Base-by-base conservation (phyloP, 2,888 invertebrate genomes). In the Phymatocera aterrima region DNA sequence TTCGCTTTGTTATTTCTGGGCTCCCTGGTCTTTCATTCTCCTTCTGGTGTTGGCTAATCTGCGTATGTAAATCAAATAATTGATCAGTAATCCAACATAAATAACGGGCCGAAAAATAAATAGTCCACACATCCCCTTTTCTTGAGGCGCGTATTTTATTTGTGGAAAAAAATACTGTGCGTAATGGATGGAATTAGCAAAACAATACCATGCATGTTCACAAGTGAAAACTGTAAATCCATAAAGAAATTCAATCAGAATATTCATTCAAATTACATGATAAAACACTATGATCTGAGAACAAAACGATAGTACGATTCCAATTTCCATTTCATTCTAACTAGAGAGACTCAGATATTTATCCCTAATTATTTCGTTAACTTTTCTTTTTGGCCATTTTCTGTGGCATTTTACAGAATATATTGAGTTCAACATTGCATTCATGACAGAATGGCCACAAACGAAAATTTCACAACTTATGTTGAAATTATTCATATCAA, bases 1-100 rank as follows among this genome's bases (percentile, higher is more conserved):
- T 60, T 24, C 12, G 75, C 21, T 72, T 72, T 51, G 48, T 43
- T 4, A 31, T 6, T 34, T 72, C 48, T 10, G 75, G 43, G 34
- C 6, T 57, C 2, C 10, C 24, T 8, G 75, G 75, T 28, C 12
- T 5, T 24, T 40, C 12, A 24, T 75, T 75, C 40, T 75, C 75
- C 43, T 75, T 75, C 1, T 54, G 21, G 18, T 12, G 4, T 1
- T 57, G 28, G 5, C 10, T n/a, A 6, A 8, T 24, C 54, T 57
- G 34, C 1, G 37, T 18, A 74, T 70, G 15, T 31, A 31, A 51
- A 74, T 48, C 3, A 57, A 31, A 54, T 4, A 57, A 15, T n/a
- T n/a, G n/a, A n/a, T n/a, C n/a, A n/a, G n/a, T n/a, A n/a, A n/a
- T n/a, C n/a, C n/a, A n/a, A n/a, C n/a, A n/a, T n/a, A n/a, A n/a